phyloP scores from a whole-genome alignment of 2,113 vertebrate species.

The Salvelinus fontinalis region DNA sequence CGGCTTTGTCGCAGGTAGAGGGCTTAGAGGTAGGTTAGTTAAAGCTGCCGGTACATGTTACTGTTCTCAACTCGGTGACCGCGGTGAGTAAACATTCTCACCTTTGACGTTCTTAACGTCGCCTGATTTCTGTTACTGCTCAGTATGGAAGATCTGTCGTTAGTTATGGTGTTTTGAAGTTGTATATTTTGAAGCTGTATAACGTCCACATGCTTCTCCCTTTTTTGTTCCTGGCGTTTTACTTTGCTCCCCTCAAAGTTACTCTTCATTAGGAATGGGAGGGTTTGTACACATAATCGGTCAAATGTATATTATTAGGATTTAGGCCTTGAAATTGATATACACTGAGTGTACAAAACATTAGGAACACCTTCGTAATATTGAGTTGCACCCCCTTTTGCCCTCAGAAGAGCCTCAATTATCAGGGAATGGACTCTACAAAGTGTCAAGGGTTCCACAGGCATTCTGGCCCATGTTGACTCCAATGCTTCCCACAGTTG shows the following conservation, averaged over 20 bases:
- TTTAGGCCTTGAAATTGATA: too few species aligned
- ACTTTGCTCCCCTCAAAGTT: background rate
- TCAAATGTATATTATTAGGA: background rate
- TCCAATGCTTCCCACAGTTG: too few species aligned
- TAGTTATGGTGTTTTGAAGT: background rate
- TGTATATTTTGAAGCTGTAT: background rate
- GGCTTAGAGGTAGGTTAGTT: background rate
- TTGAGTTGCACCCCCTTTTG: too few species aligned
- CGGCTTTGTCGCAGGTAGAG: constrained; percentile 15
- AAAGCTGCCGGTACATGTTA: background rate
- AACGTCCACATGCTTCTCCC: background rate
- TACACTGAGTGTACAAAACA: too few species aligned
- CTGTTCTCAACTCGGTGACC: too few species aligned
- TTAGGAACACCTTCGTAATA: too few species aligned
- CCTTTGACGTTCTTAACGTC: background rate
- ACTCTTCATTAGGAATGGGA: background rate
- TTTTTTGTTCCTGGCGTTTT: background rate
- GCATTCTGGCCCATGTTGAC: too few species aligned
- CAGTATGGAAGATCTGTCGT: background rate
- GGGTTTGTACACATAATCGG: background rate
- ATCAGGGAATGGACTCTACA: too few species aligned
- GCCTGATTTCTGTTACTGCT: background rate
- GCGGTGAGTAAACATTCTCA: background rate
- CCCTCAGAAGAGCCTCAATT: too few species aligned
- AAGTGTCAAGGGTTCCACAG: too few species aligned